A percentile compares a stretch with the other conserved stretches of the same genome.
Evolutionary conservation across 2,797 vertebrate genomes (phyloP).

Genomic region (Ptychadena robeensis): DNA sequence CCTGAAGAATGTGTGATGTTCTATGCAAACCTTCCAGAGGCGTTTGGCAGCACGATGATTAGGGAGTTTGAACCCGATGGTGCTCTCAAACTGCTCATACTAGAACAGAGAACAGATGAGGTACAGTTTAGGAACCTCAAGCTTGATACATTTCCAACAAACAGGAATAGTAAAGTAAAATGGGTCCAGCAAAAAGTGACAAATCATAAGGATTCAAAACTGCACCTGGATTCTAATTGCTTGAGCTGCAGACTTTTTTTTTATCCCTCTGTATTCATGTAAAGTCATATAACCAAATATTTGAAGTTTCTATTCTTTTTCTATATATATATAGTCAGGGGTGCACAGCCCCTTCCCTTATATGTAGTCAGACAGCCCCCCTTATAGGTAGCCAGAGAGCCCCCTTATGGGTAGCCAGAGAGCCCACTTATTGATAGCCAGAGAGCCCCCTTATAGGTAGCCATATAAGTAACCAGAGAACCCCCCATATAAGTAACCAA

Average conservation of each 20-base stretch:
- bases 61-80: slow-evolving; percentile 96
- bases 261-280: background rate
- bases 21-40: slow-evolving; percentile 98
- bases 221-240: background rate
- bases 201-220: too few relatives aligned
- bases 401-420: too few relatives aligned
- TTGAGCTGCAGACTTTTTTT: background rate
- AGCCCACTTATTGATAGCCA: too few relatives aligned
- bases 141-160: background rate
- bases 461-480: too few relatives aligned
- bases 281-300: background rate
- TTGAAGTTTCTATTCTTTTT: background rate
- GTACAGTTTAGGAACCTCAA: background rate
- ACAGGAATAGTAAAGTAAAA: background rate
- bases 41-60: slow-evolving; percentile 96
- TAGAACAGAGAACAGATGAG: slow-evolving; percentile 61
- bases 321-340: too few relatives aligned
- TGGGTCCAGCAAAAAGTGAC: background rate
- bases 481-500: too few relatives aligned
- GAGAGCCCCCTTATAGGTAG: too few relatives aligned
- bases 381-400: too few relatives aligned
- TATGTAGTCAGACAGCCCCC: too few relatives aligned
- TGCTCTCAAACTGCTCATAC: slow-evolving; percentile 89
- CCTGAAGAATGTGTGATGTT: slow-evolving; percentile 98
- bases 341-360: too few relatives aligned